Evolutionary conservation across 2,888 invertebrate genomes (phyloP).

Genomic region (Eudasyphora cyanicolor): DNA sequence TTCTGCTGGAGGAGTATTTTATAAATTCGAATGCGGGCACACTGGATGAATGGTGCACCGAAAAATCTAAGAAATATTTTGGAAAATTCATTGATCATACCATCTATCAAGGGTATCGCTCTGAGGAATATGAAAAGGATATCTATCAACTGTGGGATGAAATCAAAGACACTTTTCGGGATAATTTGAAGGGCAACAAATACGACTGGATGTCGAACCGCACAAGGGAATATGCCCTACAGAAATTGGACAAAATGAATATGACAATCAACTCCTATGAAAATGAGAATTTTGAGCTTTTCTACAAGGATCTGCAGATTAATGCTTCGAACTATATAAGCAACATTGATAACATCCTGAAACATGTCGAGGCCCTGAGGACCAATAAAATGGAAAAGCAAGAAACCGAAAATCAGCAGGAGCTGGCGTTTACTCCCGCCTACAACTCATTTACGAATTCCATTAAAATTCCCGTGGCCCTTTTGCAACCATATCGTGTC

Average conservation of each 20-base stretch:
- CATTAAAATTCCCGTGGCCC: slow-evolving; percentile 74
- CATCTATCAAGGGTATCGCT: slow-evolving; percentile 71
- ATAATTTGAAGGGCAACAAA: slow-evolving; percentile 71
- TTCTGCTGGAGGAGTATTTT: slow-evolving; percentile 70
- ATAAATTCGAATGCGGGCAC: slow-evolving; percentile 53
- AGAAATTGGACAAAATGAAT: slow-evolving; percentile 72
- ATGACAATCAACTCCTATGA: slow-evolving; percentile 74
- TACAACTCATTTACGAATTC: slow-evolving; percentile 72
- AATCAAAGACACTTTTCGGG: slow-evolving; percentile 70
- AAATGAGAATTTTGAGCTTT: slow-evolving; percentile 69
- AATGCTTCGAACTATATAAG: slow-evolving; percentile 69
- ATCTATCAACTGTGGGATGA: slow-evolving; percentile 73
- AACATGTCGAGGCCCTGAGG: slow-evolving; percentile 49
- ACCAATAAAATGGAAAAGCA: slow-evolving; percentile 59
- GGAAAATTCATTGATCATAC: slow-evolving; percentile 72
- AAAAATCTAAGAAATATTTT: slow-evolving; percentile 71
- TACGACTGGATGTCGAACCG: slow-evolving; percentile 73
- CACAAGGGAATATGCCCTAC: slow-evolving; percentile 71
- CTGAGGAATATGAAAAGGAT: slow-evolving; percentile 68
- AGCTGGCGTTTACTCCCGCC: slow-evolving; percentile 70
- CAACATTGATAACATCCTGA: slow-evolving; percentile 71
- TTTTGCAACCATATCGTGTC: slow-evolving; percentile 74
- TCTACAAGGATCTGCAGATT: slow-evolving; percentile 68
- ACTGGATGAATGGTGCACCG: slow-evolving; percentile 69
- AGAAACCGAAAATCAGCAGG: slow-evolving; percentile 61